Evolutionary conservation across 2,888 invertebrate species (phyloP), one percentile per base, ranked within the genome.

Genomic region (Apodemia mormo): DNA sequence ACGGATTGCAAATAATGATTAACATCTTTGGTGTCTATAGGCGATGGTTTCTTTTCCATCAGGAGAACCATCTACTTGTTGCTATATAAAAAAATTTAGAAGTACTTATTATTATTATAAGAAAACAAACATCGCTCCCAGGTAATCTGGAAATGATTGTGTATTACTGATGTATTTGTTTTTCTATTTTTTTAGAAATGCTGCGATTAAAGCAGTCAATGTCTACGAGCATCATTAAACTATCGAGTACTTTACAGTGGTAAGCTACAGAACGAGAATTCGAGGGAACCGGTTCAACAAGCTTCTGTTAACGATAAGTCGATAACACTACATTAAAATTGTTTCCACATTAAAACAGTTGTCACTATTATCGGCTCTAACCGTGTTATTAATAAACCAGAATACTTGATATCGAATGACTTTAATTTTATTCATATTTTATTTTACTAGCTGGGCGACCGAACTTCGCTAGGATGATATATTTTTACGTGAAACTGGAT

Each of bases 311-410:
- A 56, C 29, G 56, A 56, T 56, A 56, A 56, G 9, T 29, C 29
- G 56, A 56, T 56, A 56, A 56, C 29, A 56, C 56, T 8, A 56
- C 56, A 56, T 56, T 29, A 56, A 56, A 29, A 56, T 56, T 22
- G 29, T 29, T 22, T 56, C 14, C 22, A 56, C 56, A 29, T 29
- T 29, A 29, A 10, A 22, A 29, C 56, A 4, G 56, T 29, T 29
- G 56, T 56, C 29, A 56, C 9, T 9, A 5, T 29, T 56, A 56
- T 56, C 56, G 22, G 29, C 56, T 22, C 29, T 56, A 3, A 56
- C 56, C 56, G 56, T 56, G n/a, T 29, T 14, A 56, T 56, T 56
- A 56, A n/a, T 56, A 49, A 49, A 49, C 49, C 14, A 49, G 49
- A 49, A 49, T 49, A 49, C 49, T 49, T 49, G 49, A 14, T 49